Conservation (phyloP, 53 echinoderm and acorn worm species). For the Zoroaster sp. region DNA sequence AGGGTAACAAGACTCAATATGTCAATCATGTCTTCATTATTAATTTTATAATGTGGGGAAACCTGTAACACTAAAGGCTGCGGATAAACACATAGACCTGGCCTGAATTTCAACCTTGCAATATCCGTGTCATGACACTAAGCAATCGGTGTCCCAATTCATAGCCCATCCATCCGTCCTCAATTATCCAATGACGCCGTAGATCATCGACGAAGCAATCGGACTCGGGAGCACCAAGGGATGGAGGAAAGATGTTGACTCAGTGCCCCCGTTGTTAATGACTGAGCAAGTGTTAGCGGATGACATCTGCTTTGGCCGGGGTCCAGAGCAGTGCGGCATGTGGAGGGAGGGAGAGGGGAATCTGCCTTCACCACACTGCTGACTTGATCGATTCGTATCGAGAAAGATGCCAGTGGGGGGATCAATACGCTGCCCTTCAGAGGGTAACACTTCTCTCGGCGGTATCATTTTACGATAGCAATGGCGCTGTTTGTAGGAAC, state of each 20-base stretch:
- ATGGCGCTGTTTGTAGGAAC: background rate
- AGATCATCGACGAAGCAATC: conserved; percentile 25
- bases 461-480: background rate
- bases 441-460: background rate
- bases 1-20: background rate
- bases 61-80: background rate
- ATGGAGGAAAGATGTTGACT: background rate
- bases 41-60: background rate
- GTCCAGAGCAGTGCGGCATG: background rate
- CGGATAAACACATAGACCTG: background rate
- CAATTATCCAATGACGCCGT: background rate
- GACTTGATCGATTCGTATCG: conserved; percentile 44
- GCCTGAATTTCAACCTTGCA: background rate
- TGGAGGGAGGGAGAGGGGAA: background rate
- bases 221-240: background rate
- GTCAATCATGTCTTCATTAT: background rate
- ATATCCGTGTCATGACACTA: background rate
- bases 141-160: background rate
- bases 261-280: background rate
- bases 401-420: conserved; percentile 11
- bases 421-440: conserved; percentile 25
- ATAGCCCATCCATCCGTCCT: conserved; percentile 12
- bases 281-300: conserved; percentile 17
- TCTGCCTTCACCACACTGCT: background rate
- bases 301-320: conserved; percentile 26